phyloP scores from a whole-genome alignment of 1,140 invertebrate species.

The Caenorhabditis brenneri region DNA sequence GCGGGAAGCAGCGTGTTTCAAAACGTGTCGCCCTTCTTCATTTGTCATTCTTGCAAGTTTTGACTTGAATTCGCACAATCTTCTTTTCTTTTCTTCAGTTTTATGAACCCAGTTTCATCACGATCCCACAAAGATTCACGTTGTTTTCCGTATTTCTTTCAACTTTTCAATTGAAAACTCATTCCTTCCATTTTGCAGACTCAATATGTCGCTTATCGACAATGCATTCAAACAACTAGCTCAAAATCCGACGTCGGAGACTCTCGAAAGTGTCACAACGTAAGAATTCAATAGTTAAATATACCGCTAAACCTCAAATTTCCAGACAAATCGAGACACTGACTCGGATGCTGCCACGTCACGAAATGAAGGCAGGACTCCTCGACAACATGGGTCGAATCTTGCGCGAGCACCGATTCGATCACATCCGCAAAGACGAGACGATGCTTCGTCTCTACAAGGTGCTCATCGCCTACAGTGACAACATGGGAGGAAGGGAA shows the following conservation, averaged over 20 bases:
- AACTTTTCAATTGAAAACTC: background rate
- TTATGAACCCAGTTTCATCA: too few relatives aligned
- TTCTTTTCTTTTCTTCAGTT: too few relatives aligned
- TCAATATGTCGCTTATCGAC: background rate
- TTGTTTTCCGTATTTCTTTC: too few relatives aligned
- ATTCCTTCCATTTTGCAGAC: too few relatives aligned
- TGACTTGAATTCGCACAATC: too few relatives aligned
- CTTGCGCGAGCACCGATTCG: background rate
- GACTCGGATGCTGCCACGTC: background rate
- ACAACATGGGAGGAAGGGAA: background rate
- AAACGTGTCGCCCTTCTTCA: too few relatives aligned
- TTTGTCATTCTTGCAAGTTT: too few relatives aligned
- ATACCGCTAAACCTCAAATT: too few relatives aligned
- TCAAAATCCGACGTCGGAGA: background rate
- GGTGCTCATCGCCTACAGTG: background rate
- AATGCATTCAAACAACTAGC: background rate
- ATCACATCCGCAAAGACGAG: background rate
- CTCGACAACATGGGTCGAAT: background rate
- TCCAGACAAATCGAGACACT: constrained; percentile 21
- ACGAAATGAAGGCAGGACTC: background rate
- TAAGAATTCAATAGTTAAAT: background rate
- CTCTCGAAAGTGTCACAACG: background rate
- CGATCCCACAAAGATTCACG: too few relatives aligned
- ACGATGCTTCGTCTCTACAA: constrained; percentile 10
- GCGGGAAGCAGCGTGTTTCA: too few relatives aligned